Evolutionary conservation across 1,140 invertebrate genomes (phyloP).

Genomic region (Procambarus virginalis): DNA sequence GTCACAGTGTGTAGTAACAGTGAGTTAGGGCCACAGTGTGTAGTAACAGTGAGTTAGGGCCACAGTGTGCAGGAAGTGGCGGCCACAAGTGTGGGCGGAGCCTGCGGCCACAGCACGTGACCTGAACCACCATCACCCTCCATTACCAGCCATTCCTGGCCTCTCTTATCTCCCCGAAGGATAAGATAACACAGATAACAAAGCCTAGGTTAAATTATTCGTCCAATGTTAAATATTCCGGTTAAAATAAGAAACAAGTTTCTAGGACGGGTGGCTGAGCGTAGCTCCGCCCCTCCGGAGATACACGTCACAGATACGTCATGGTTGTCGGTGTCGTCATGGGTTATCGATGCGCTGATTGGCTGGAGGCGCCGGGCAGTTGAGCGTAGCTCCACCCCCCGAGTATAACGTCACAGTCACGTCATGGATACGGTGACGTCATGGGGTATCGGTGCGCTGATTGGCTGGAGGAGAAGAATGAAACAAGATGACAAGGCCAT

Average conservation of each 20-base stretch:
- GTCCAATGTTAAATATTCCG: too few relatives aligned
- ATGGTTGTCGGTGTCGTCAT: neutral
- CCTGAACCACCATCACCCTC: neutral
- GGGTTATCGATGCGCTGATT: neutral
- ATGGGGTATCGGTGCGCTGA: slow-evolving; percentile 1
- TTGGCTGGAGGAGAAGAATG: slow-evolving; percentile 58
- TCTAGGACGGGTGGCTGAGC: neutral
- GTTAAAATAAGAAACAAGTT: neutral
- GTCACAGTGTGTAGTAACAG: too few relatives aligned
- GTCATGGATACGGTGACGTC: slow-evolving; percentile 48
- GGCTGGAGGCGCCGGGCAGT: neutral
- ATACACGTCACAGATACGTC: neutral
- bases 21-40: too few relatives aligned
- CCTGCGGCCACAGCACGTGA: neutral
- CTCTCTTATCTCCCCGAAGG: too few relatives aligned
- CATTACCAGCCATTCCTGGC: too few relatives aligned
- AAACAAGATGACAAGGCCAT: slow-evolving; percentile 65
- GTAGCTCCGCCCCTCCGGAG: neutral
- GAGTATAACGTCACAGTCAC: slow-evolving; percentile 24
- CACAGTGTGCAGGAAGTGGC: neutral
- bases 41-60: neutral
- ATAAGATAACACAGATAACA: neutral
- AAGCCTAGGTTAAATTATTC: too few relatives aligned
- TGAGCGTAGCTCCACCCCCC: neutral
- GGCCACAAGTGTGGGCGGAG: slow-evolving; percentile 6